Evolutionary conservation across 2,888 invertebrate genomes (phyloP).

Genomic region (Nipponacmea schrenckii): DNA sequence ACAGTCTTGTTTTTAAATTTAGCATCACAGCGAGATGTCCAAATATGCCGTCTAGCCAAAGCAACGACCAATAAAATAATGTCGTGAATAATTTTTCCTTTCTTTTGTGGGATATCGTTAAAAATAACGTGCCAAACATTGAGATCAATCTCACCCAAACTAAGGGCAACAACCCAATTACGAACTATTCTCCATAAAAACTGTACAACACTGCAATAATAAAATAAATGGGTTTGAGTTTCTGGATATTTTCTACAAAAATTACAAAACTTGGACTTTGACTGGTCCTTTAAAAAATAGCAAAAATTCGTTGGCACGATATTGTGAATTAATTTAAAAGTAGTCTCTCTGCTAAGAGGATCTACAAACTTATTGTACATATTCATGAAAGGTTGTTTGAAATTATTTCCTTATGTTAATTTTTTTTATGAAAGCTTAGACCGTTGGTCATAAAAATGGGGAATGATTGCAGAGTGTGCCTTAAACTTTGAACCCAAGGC

Average conservation of each 20-base stretch:
- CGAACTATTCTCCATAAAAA: neutral
- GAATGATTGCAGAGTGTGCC: constrained; percentile 24
- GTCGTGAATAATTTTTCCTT: neutral
- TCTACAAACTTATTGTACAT: neutral
- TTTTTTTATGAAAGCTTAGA: no score
- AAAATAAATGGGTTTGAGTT: neutral
- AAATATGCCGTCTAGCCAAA: constrained; percentile 4
- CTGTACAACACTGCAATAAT: neutral
- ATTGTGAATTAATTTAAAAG: neutral
- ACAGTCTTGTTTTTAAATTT: constrained; percentile 2
- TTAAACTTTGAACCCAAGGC: constrained; percentile 17
- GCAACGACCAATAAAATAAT: constrained; percentile 2
- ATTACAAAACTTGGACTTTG: neutral
- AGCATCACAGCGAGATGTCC: neutral
- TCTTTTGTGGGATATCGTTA: neutral
- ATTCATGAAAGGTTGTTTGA: neutral
- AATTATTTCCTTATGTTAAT: no score
- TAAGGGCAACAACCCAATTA: constrained; percentile 2
- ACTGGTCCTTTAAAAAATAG: neutral
- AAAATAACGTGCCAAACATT: constrained; percentile 7
- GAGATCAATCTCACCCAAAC: constrained; percentile 6
- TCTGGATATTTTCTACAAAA: neutral
- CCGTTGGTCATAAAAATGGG: constrained; percentile 23
- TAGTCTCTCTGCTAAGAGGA: neutral
- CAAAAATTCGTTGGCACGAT: neutral